Evolutionary conservation across 1,140 invertebrate species (phyloP).

Genomic region (Bombus turneri): DNA sequence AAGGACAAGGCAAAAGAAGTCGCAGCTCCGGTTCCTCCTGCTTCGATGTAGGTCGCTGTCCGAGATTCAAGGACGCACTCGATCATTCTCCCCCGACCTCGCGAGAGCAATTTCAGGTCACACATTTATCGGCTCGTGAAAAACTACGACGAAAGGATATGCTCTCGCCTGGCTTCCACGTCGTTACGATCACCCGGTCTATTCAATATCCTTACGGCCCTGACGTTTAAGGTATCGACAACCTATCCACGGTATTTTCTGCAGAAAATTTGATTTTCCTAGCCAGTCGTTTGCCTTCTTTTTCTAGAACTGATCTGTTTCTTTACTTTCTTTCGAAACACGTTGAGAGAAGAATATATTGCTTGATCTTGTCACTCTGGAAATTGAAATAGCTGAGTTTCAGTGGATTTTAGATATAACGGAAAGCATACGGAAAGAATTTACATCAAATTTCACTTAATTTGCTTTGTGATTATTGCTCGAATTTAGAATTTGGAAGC

Average conservation of each 20-base stretch:
- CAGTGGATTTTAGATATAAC: neutral
- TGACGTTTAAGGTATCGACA: conserved; percentile 30
- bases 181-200: neutral
- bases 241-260: neutral
- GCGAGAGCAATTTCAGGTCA: conserved; percentile 25
- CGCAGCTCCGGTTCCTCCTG: neutral
- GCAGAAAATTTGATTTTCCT: neutral
- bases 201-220: neutral
- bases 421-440: neutral
- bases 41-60: conserved; percentile 42
- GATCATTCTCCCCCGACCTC: conserved; percentile 49
- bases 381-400: neutral
- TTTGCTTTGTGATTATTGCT: neutral
- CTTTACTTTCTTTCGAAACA: neutral
- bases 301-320: neutral
- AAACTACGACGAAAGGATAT: conserved; percentile 11
- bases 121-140: conserved; percentile 25
- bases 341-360: neutral
- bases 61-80: conserved; percentile 50
- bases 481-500: neutral
- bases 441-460: neutral
- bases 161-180: neutral
- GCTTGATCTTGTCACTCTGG: neutral
- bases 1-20: neutral
- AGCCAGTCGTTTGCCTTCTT: neutral